Base-by-base conservation (phyloP, 2,888 invertebrate species). In the Lepidocyrtinus sp. region DNA sequence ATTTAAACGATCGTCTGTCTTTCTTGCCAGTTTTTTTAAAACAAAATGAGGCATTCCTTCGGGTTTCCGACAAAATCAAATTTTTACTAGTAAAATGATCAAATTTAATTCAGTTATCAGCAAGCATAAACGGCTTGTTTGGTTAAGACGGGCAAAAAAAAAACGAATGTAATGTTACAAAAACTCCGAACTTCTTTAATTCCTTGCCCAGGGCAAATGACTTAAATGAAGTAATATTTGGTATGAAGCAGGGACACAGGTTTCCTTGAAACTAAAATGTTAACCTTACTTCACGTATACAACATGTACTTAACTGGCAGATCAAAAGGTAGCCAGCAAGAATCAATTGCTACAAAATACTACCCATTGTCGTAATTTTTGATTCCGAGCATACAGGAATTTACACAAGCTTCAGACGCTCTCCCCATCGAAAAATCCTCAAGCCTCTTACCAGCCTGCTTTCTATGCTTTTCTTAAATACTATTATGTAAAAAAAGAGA, bases 211-310 rank as follows among this genome's bases (percentile, higher is more conserved):
- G n/a, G n/a, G n/a, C n/a, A n/a, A n/a, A n/a, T n/a, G n/a, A n/a
- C n/a, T n/a, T n/a, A n/a, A n/a, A n/a, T n/a, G n/a, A n/a, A n/a
- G n/a, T n/a, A n/a, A n/a, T n/a, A n/a, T n/a, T n/a, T n/a, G n/a
- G 3, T 59, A 59, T 59, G 59, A 5, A 59, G 15, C 26, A 25
- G 45, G 67, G 22, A 67, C 36, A 67, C 9, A 7, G 25, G 7
- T 68, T 70, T 59, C 25, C 50, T 59, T 75, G 59, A 70, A 27
- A 71, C 12, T n/a, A 50, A 50, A 50, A 50, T 36, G 36, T 36
- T 36, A 36, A 7, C 36, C 12, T 12, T 36, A 12, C 50, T 36
- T 36, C 36, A 36, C 7, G 36, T 12, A 36, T 36, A 36, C 36
- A 36, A 36, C 7, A 36, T 36, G 36, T 36, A 36, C 7, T 9